These are phyloP conservation scores for Ophiothrix spiculata DNA, from an alignment of 35 echinoderm and acorn worm genomes.

Conservation along the genomic window DNA sequence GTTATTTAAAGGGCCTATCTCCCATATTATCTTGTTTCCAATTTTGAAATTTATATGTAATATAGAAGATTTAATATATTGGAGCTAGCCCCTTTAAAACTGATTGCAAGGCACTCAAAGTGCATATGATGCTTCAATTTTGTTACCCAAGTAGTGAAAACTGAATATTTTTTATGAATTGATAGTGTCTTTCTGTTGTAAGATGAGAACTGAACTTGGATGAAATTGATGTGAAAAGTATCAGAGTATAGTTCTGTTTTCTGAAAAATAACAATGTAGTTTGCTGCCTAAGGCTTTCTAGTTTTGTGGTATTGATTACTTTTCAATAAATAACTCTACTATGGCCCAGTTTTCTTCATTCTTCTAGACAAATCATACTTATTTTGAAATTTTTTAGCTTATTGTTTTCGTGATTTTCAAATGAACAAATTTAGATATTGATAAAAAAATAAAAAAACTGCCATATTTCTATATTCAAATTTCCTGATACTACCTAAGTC, in stretches of 20 bases:
- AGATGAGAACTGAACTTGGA: neutral
- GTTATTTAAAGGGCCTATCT: neutral
- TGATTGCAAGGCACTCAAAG: constrained; percentile 2
- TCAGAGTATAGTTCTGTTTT: neutral
- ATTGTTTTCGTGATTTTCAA: too few relatives aligned
- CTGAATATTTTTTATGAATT: too few relatives aligned
- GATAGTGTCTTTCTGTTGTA: neutral
- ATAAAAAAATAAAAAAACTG: too few relatives aligned
- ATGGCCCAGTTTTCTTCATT: neutral
- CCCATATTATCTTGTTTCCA: neutral
- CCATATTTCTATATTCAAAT: too few relatives aligned
- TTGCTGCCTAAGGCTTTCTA: neutral
- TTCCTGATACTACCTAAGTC: too few relatives aligned
- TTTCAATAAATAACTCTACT: neutral
- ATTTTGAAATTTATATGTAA: neutral
- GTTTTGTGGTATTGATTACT: neutral
- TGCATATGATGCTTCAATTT: neutral
- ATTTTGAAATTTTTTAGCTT: too few relatives aligned
- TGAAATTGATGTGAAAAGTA: neutral
- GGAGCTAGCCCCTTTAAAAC: neutral
- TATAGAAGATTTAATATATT: neutral
- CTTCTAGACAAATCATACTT: neutral
- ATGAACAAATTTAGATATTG: too few relatives aligned
- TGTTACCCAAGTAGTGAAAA: neutral
- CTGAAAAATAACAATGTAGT: neutral